A percentile compares a stretch with the other conserved stretches of the same genome.
Evolutionary conservation across 2,113 vertebrate genomes (phyloP).

Genomic region (Thalassarche chlororhynchos): DNA sequence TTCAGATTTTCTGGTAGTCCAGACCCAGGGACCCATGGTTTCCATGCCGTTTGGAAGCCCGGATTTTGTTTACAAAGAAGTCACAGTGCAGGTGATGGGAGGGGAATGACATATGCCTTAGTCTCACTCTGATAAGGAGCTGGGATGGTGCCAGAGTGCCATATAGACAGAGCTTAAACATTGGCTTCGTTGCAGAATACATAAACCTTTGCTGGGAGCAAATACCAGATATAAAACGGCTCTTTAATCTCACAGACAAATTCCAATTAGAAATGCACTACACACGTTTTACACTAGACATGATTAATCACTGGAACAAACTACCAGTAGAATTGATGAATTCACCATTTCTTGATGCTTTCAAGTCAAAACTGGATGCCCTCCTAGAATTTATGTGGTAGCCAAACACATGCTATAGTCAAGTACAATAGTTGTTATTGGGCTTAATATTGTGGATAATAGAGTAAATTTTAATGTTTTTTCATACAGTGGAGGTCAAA

Average conservation of each 20-base stretch:
- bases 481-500: background rate
- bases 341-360: background rate
- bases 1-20: background rate
- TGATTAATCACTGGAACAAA: constrained; percentile 46
- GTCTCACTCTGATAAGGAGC: background rate
- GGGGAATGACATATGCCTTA: background rate
- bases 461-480: background rate
- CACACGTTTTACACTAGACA: background rate
- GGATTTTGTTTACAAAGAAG: background rate
- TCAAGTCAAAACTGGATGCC: background rate
- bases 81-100: background rate
- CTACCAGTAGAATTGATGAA: background rate
- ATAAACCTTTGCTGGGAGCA: constrained; percentile 25
- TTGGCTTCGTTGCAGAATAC: background rate
- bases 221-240: background rate
- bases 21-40: background rate
- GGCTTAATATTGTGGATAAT: background rate
- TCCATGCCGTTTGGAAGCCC: background rate
- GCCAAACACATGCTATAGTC: background rate
- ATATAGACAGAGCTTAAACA: constrained; percentile 2
- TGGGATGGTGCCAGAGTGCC: background rate
- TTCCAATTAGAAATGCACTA: constrained; percentile 47
- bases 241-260: constrained; percentile 44
- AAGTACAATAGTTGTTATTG: background rate
- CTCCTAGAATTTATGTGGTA: background rate